These are phyloP conservation scores for Proctacanthus coquilletti DNA, from an alignment of 1,140 invertebrate genomes.

Conservation along the genomic window DNA sequence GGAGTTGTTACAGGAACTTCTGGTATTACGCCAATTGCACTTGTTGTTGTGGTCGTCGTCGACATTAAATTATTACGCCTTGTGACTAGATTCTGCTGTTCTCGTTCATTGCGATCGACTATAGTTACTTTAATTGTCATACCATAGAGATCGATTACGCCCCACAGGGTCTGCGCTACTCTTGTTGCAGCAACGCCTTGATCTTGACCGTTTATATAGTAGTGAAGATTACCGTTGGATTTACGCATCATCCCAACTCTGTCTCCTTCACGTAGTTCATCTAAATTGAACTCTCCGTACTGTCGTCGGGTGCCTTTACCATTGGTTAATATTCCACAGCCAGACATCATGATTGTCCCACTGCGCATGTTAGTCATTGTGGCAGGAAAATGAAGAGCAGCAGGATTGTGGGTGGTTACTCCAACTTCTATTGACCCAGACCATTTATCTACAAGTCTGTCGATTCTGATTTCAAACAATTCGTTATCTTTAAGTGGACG, in stretches of 20 bases:
- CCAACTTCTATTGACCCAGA: slow-evolving; percentile 88
- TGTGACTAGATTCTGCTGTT: slow-evolving; percentile 60
- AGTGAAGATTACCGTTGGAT: slow-evolving; percentile 70
- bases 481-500: slow-evolving; percentile 74
- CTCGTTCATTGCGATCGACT: slow-evolving; percentile 60
- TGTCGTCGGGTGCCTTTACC: slow-evolving; percentile 83
- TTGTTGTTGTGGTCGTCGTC: slow-evolving; percentile 21
- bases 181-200: slow-evolving; percentile 75
- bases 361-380: slow-evolving; percentile 96
- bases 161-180: slow-evolving; percentile 67
- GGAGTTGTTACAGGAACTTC: slow-evolving; percentile 8
- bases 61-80: slow-evolving; percentile 42
- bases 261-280: slow-evolving; percentile 82
- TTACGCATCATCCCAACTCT: slow-evolving; percentile 75
- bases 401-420: slow-evolving; percentile 85
- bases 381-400: slow-evolving; percentile 76
- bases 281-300: slow-evolving; percentile 88
- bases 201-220: slow-evolving; percentile 85
- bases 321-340: slow-evolving; percentile 85
- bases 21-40: slow-evolving; percentile 12
- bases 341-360: slow-evolving; percentile 95
- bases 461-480: slow-evolving; percentile 86
- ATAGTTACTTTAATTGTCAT: slow-evolving; percentile 90
- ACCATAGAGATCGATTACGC: slow-evolving; percentile 88
- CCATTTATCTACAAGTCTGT: slow-evolving; percentile 83